Base-by-base conservation (phyloP, 2,113 vertebrate genomes). In the Lagopus leucura region DNA sequence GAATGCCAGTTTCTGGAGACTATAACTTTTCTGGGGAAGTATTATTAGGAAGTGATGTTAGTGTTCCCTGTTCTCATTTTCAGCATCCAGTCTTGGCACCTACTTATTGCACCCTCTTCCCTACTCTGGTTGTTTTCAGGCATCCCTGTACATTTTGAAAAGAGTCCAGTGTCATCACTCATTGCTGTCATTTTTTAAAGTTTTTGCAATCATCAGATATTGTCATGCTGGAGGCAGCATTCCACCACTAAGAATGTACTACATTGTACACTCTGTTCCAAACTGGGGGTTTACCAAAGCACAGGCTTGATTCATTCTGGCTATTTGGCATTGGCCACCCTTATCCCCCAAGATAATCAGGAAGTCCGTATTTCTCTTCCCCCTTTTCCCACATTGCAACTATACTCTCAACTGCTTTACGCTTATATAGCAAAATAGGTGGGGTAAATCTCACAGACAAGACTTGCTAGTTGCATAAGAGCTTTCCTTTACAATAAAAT, bases 1-100 rank as follows among this genome's bases (percentile, higher is more conserved):
- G 38, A 25, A 7, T 11, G 14, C 34, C 18, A 71, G 13, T 78
- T 94, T 72, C 52, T 43, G 32, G 22, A 79, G 10, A 15, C 0
- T 40, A 48, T 84, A 61, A 65, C 61, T 92, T 72, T 87, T 74
- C 81, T 87, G 74, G 63, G 63, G 72, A 96, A 89, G 36, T 63
- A 72, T 60, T 82, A 47, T 67, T 88, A 69, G n/a, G 63, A 80
- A 75, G 40, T 20, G 38, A 55, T n/a, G 50, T 16, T 83, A 52
- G 15, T 32, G 19, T 74, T 38, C 64, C 54, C 5, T 11, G 17
- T 75, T 89, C 47, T 75, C 89, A 89, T 86, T 93, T 95, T 75
- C 91, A 48, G 22, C 70, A 84, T 36, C 22, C 2, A 3, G 8
- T 50, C 45, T 60, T 78, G 70, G 47, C 1, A 1, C 8, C 21